Evolutionary conservation across 2,113 vertebrate genomes (phyloP).

Genomic region (Falcunculus frontatus): DNA sequence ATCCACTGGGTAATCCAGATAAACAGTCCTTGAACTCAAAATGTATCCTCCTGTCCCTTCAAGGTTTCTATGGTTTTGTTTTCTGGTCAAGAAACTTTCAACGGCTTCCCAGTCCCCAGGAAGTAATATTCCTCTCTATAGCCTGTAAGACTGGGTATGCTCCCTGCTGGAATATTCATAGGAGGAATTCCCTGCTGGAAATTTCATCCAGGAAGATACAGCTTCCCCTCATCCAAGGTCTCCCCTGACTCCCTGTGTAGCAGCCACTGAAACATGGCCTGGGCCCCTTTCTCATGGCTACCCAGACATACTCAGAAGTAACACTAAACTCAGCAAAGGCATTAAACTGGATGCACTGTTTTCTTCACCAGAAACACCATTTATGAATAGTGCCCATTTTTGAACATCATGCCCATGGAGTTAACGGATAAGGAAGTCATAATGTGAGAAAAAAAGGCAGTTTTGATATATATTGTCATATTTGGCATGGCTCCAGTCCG

Average conservation of each 20-base stretch:
- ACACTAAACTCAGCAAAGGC: neutral
- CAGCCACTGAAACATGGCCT: neutral
- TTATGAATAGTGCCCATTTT: neutral
- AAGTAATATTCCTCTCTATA: neutral
- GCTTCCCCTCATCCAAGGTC: neutral
- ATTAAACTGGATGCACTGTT: neutral
- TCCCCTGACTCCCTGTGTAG: rapidly evolving
- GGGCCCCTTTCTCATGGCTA: neutral
- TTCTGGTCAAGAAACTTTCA: neutral
- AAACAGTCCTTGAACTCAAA: neutral
- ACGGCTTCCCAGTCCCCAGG: neutral
- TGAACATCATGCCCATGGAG: neutral
- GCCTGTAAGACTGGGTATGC: neutral
- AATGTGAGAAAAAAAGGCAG: neutral
- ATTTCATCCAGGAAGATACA: neutral
- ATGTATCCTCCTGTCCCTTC: neutral
- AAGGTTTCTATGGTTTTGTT: neutral
- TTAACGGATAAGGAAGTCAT: neutral
- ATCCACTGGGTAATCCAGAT: neutral
- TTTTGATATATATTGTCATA: neutral
- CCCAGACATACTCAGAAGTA: neutral
- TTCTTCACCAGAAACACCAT: neutral
- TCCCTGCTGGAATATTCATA: neutral
- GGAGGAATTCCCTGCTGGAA: no score
- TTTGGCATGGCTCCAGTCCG: neutral